A percentile compares a stretch with the other conserved stretches of the same genome.
phyloP scores from a whole-genome alignment of 1,140 invertebrate genomes.

The Lethrus apterus region DNA sequence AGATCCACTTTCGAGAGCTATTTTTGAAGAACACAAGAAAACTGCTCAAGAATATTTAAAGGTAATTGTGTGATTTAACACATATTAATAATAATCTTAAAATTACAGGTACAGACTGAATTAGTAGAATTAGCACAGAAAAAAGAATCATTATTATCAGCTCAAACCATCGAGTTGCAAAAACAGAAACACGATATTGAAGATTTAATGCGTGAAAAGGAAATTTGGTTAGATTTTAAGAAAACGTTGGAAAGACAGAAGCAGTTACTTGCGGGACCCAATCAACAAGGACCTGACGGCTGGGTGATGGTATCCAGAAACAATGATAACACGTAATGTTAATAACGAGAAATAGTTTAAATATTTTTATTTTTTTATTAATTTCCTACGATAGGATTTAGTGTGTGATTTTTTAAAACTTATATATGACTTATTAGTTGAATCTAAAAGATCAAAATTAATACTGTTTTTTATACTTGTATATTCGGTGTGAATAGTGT shows the following conservation, averaged over 20 bases:
- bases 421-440: too few species aligned
- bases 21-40: constrained; percentile 80
- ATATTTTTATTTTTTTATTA: too few species aligned
- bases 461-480: too few species aligned
- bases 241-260: constrained; percentile 28
- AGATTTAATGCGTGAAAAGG: constrained; percentile 67
- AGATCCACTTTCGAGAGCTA: constrained; percentile 67
- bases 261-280: constrained; percentile 16
- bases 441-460: too few species aligned
- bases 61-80: constrained; percentile 37
- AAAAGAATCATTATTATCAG: constrained; percentile 59
- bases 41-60: constrained; percentile 68
- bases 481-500: too few species aligned
- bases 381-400: too few species aligned
- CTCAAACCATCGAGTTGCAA: constrained; percentile 55
- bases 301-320: constrained; percentile 42
- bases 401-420: too few species aligned
- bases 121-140: constrained; percentile 61
- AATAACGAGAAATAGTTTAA: neutral
- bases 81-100: neutral
- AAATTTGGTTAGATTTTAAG: constrained; percentile 28
- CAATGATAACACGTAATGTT: constrained; percentile 1
- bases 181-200: constrained; percentile 51
- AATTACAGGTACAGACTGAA: constrained; percentile 66
- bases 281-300: constrained; percentile 27